Evolutionary conservation across 2,113 vertebrate species (phyloP).

Genomic region (Phasianus colchicus): DNA sequence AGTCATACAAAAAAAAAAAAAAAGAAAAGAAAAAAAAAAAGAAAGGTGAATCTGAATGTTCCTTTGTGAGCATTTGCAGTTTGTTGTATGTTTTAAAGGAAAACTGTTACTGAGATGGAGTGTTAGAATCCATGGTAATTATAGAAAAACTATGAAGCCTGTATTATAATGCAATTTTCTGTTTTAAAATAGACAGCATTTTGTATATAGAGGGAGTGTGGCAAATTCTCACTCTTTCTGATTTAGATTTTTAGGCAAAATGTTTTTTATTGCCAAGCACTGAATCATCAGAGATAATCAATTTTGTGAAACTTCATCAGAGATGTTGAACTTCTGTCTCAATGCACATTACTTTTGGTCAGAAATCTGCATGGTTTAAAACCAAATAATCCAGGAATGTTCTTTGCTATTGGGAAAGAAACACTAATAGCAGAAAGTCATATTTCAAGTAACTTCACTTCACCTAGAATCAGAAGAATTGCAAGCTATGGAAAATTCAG

Average conservation of each 20-base stretch:
- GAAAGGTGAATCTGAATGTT: not conserved
- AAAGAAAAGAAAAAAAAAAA: not conserved
- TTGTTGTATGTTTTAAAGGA: not conserved
- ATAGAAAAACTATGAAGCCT: not conserved
- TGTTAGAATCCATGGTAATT: not conserved
- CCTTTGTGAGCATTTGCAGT: not conserved
- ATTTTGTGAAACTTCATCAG: not conserved
- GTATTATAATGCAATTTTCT: not conserved
- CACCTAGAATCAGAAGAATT: not conserved
- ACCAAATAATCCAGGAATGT: fast-evolving
- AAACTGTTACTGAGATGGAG: not conserved
- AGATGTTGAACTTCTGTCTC: not conserved
- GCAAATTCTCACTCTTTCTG: not conserved
- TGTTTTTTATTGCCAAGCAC: not conserved
- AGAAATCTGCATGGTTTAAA: not conserved
- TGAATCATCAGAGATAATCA: not conserved
- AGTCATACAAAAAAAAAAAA: not conserved
- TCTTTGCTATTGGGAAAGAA: not conserved
- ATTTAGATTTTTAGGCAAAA: not conserved
- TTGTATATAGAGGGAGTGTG: not conserved
- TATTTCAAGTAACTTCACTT: not conserved
- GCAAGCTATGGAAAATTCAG: not conserved
- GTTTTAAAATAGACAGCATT: not conserved
- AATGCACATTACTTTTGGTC: not conserved
- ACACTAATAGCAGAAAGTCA: not conserved